Base-by-base conservation (phyloP, 2,888 invertebrate species). In the Calameuta idolon region DNA sequence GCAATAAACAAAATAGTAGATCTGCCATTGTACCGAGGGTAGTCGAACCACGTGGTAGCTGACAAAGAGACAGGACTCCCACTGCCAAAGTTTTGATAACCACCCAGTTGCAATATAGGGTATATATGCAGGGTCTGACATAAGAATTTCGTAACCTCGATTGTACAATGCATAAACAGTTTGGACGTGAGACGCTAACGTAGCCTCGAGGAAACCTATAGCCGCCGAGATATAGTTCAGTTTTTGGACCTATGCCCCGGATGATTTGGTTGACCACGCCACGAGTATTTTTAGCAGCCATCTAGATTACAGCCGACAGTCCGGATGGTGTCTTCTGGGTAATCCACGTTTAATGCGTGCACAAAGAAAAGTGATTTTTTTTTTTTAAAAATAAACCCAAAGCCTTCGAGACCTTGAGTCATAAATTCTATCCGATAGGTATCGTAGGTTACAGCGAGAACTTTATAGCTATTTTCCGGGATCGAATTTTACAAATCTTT, bases 221-320 rank as follows among this genome's bases (percentile, higher is more conserved):
- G 81, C 81, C 75, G 69, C 73, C 79, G 81, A 74, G 75, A 81
- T 81, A 85, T 88, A 87, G 85, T 86, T 85, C 84, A 87, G 83
- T 88, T 87, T 87, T 87, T 86, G 85, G 84, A 88, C 82, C 86
- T 85, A 85, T 83, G 87, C 84, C 89, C 87, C 85, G 86, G 85
- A 89, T 89, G 87, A 90, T 90, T 89, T 83, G 86, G 86, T 86
- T 84, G 87, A 85, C 86, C 88, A 87, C 86, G 87, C 85, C 87
- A 86, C 79, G 85, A 81, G 81, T 91, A 91, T 90, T 90, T 88
- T 90, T 91, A 90, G 90, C 85, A 84, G 84, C 80, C 85, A 86
- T 88, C 87, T 88, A 89, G 86, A 89, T 88, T 87, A 86, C 83
- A 55, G 55, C 23, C 55, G 83, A 80, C 80, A 82, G 79, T 79